Evolutionary conservation across 1,140 invertebrate species (phyloP), one percentile per base, ranked within the genome.

Genomic region (Riptortus pedestris): DNA sequence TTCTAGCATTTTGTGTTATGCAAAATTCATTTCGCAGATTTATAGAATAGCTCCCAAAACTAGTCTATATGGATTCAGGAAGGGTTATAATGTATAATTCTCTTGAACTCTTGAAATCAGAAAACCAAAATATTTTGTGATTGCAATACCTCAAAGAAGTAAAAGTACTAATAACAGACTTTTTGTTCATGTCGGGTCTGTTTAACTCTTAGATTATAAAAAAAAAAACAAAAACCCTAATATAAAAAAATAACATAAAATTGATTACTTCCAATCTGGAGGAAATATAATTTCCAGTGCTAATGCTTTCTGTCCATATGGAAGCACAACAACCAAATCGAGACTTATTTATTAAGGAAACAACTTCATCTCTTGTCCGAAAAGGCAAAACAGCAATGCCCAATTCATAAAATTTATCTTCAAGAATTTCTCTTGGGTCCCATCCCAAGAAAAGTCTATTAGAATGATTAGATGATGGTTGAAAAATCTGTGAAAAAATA

Each of bases 231-330:
- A n/a, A n/a, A n/a, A n/a, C n/a, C n/a, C n/a, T 24, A 55, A 26
- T 55, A 55, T 9, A 51, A 20, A 55, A 22, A 11, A 12, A 24
- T 18, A 24, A 24, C n/a, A 26, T 14, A 11, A 18, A 0, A 1
- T 31, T 4, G 24, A 18, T 26, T 60, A 60, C 59, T 43, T 60
- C 59, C 9, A 60, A 28, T 38, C 38, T 60, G 4, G 31, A 43
- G 2, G 59, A 60, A 9, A 60, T 26, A 24, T 33, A 60, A 60
- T 60, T 60, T 5, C 31, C 59, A n/a, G 31, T 33, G 24, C 22
- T 45, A n/a, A 60, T 60, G 20, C 59, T 60, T 60, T 60, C 59
- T 22, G 59, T 60, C 59, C 59, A 60, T 12, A 60, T 26, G 4
- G 59, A 60, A 45, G 59, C 59, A 38, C 31, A 33, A 43, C 59